Percentiles rank a stretch among this genome's conserved stretches.
Evolutionary conservation across 2,113 vertebrate genomes (phyloP).

Genomic region (Cyanocitta stelleri): DNA sequence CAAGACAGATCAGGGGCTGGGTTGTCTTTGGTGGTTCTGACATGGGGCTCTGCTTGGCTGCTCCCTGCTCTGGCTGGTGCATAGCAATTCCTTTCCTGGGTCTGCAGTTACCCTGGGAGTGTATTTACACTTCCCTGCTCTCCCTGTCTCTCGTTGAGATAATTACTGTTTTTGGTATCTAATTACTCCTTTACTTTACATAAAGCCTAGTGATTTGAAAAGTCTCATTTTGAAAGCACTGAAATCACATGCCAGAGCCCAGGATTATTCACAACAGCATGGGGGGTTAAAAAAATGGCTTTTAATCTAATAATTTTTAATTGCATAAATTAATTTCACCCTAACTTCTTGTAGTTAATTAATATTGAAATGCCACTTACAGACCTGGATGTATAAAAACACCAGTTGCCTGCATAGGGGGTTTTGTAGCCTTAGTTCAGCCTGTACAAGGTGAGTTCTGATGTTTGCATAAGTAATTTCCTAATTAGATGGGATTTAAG

Average conservation of each 20-base stretch:
- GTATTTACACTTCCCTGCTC: neutral
- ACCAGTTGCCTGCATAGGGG: neutral
- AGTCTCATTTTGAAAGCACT: neutral
- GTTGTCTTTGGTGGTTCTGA: neutral
- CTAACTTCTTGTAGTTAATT: neutral
- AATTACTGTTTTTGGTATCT: conserved; percentile 22
- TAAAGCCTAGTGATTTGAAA: neutral
- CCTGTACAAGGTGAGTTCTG: neutral
- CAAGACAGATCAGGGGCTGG: neutral
- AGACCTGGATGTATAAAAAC: neutral
- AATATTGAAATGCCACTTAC: neutral
- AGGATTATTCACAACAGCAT: neutral
- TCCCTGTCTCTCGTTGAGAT: neutral
- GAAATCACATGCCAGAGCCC: neutral
- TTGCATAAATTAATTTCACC: conserved; percentile 24
- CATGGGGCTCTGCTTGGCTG: conserved; percentile 25
- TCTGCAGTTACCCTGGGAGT: neutral
- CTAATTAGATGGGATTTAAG: neutral
- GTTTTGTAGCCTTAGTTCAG: neutral
- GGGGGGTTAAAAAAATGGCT: neutral
- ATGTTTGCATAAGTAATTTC: neutral
- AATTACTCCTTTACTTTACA: conserved; percentile 34
- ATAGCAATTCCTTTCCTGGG: conserved; percentile 4
- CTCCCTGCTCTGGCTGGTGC: neutral
- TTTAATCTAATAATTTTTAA: conserved; percentile 55